Evolutionary conservation across 2,113 vertebrate species (phyloP), one percentile per base, ranked within the genome.

Genomic region (Chaetodon trifascialis): DNA sequence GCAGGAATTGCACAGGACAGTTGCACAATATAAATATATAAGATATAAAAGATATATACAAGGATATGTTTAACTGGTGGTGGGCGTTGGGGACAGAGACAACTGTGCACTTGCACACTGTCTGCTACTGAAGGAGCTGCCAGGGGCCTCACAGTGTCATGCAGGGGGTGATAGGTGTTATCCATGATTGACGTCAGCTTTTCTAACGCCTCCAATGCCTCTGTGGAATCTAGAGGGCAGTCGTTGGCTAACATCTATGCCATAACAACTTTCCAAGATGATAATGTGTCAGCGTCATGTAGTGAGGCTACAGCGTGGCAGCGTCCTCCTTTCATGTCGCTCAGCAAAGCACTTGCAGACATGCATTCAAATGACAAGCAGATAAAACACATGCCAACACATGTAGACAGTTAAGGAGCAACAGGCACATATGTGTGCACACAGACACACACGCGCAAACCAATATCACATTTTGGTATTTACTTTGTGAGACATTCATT

Each of bases 401-500:
- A 59, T 4, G 14, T 23, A 47, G 17, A 67, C 8, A 16, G 17
- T n/a, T 0, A n/a, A n/a, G n/a, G n/a, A n/a, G n/a, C n/a, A 25
- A 42, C 79, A 67, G 42, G 2, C 14, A 17, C 25, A 55, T 30
- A 9, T 12, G 14, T 62, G 11, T 44, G 15, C 9, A 49, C 19
- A n/a, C 36, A 47, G 23, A 66, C 4, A 34, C 10, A 38, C 55
- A 68, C 14, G 40, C 14, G 30, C 30, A 44, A 70, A 71, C 66
- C 17, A 34, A 34, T 84, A 69, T 84, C 42, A 25, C 36, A 65
- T 76, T 52, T 79, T 4, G 64, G 23, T 71, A n/a, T 86, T 86
- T 73, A 58, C 36, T 55, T 23, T 82, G 51, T 36, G 34, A 71
- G 64, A 65, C 51, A 78, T 77, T 79, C 63, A 84, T 85, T 85